Evolutionary conservation across 2,888 invertebrate genomes (phyloP).

Genomic region (Drosophila barbarae): DNA sequence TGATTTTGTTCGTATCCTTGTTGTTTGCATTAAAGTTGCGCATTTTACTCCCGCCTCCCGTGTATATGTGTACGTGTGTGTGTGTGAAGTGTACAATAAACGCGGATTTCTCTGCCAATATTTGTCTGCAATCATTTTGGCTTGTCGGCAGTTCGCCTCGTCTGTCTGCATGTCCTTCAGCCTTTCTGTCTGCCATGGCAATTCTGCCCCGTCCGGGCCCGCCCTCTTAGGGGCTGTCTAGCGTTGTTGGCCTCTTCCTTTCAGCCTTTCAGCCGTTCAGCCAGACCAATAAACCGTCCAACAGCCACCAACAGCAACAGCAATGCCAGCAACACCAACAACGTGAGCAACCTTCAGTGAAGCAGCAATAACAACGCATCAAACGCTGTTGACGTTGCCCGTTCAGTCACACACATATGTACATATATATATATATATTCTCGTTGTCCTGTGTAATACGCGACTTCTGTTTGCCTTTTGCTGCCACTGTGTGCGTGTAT

Average conservation of each 20-base stretch:
- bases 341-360: slow-evolving; percentile 42
- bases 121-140: slow-evolving; percentile 70
- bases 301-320: slow-evolving; percentile 18
- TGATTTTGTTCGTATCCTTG: slow-evolving; percentile 14
- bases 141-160: slow-evolving; percentile 49
- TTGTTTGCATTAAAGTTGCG: slow-evolving; percentile 65
- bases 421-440: not conserved
- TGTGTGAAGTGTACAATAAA: slow-evolving; percentile 69
- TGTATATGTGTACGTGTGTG: slow-evolving; percentile 11
- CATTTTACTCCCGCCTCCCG: slow-evolving; percentile 37
- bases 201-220: slow-evolving; percentile 1
- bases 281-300: slow-evolving; percentile 63
- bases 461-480: slow-evolving; percentile 43
- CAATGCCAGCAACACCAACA: slow-evolving; percentile 14
- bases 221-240: slow-evolving; percentile 31
- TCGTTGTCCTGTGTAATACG: slow-evolving; percentile 36
- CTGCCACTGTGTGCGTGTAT: slow-evolving; percentile 2
- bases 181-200: slow-evolving; percentile 11
- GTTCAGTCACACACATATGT: slow-evolving; percentile 6
- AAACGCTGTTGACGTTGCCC: slow-evolving; percentile 55
- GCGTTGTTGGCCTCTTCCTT: slow-evolving; percentile 36
- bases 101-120: slow-evolving; percentile 71
- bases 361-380: slow-evolving; percentile 68
- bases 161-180: slow-evolving; percentile 15
- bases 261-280: slow-evolving; percentile 14